A percentile compares a stretch with the other conserved stretches of the same genome.
phyloP scores from a whole-genome alignment of 1,140 invertebrate species.

The Palaemon carinicauda region DNA sequence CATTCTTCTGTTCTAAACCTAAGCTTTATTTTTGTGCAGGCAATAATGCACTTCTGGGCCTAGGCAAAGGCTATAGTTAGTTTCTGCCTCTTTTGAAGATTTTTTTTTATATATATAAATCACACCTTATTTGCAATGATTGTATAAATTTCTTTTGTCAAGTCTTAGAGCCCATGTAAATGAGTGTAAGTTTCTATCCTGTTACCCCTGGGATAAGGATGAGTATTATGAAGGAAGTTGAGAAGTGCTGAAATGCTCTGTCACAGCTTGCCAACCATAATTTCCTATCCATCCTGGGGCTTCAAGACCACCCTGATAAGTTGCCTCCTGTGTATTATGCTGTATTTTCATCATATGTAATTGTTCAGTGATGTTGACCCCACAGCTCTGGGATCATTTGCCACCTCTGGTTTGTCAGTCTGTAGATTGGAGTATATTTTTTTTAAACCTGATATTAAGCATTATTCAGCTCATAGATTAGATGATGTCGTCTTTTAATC shows the following conservation, averaged over 20 bases:
- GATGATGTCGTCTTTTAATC: neutral
- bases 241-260: too few species aligned
- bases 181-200: neutral
- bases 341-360: conserved; percentile 32
- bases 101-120: neutral
- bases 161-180: neutral
- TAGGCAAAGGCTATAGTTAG: too few species aligned
- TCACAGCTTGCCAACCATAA: neutral
- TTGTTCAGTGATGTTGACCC: conserved; percentile 30
- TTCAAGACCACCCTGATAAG: conserved; percentile 16
- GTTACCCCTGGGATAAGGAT: conserved; percentile 2
- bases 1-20: too few species aligned
- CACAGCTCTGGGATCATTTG: conserved; percentile 20
- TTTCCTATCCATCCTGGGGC: neutral
- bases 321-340: conserved; percentile 26
- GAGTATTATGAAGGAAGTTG: neutral
- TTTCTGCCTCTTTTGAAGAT: too few species aligned
- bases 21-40: too few species aligned
- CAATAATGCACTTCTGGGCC: too few species aligned
- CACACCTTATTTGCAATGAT: neutral
- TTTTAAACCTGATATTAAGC: conserved; percentile 14
- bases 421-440: neutral
- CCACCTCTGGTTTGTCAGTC: neutral
- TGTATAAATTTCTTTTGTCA: neutral
- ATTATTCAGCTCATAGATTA: conserved; percentile 33